These are phyloP conservation scores for Ramphastos sulfuratus DNA, from an alignment of 2,113 vertebrate species.

Conservation along the genomic window DNA sequence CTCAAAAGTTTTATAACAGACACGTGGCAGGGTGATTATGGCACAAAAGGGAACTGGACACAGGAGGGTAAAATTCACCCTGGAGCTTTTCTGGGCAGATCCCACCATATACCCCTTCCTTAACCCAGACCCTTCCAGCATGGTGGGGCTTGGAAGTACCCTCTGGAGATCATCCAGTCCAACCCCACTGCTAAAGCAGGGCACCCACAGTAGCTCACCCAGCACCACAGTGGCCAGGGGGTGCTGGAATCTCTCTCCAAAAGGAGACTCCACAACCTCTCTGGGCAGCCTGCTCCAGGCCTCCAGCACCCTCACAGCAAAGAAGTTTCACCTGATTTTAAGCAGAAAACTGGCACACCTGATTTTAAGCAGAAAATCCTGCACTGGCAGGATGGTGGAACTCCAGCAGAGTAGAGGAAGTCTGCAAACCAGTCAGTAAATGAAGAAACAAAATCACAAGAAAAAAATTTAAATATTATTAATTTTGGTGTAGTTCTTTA, in stretches of 20 bases:
- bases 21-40: fast-evolving
- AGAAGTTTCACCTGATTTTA: too few species aligned
- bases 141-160: too few species aligned
- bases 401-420: fast-evolving
- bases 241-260: too few species aligned
- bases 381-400: fast-evolving
- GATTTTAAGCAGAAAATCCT: not conserved
- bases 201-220: too few species aligned
- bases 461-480: fast-evolving
- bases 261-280: too few species aligned
- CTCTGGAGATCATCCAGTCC: too few species aligned
- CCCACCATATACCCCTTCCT: fast-evolving
- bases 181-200: too few species aligned
- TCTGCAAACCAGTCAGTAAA: not conserved
- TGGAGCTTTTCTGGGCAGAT: not conserved
- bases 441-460: fast-evolving
- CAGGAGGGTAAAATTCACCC: not conserved
- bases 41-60: fast-evolving
- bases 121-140: too few species aligned
- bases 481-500: fast-evolving
- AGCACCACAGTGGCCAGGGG: too few species aligned
- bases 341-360: too few species aligned
- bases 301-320: too few species aligned
- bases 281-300: too few species aligned
- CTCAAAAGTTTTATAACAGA: fast-evolving